These are phyloP conservation scores for Branchinecta sandiegonensis DNA, from an alignment of 2,888 invertebrate species.

Conservation along the genomic window DNA sequence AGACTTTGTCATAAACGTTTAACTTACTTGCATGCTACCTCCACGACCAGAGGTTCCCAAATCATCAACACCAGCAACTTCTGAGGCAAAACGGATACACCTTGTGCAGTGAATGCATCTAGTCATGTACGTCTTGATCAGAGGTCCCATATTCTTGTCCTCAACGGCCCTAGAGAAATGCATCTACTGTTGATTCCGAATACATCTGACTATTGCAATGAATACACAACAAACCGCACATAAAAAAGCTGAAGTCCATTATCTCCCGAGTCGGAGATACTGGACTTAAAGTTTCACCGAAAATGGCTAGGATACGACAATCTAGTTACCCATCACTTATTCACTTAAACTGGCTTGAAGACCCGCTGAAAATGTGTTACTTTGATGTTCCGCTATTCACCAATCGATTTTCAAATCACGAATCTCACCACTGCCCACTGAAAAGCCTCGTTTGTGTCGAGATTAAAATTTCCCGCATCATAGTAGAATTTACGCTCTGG, in stretches of 20 bases:
- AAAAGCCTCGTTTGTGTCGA: too few relatives aligned
- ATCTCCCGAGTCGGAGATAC: neutral
- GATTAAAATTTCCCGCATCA: too few relatives aligned
- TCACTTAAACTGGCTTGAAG: too few relatives aligned
- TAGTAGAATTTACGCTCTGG: too few relatives aligned
- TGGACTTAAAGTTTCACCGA: neutral
- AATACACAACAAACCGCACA: slow-evolving; percentile 15
- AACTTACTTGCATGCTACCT: slow-evolving; percentile 73
- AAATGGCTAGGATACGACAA: too few relatives aligned
- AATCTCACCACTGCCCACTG: too few relatives aligned
- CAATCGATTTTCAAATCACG: too few relatives aligned
- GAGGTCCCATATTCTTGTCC: slow-evolving; percentile 95
- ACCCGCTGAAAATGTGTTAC: too few relatives aligned
- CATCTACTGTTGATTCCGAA: neutral
- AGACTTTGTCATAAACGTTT: neutral
- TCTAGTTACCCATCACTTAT: too few relatives aligned
- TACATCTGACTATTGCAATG: too few relatives aligned
- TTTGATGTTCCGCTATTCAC: too few relatives aligned
- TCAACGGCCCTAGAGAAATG: slow-evolving; percentile 66
- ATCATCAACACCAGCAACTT: slow-evolving; percentile 97
- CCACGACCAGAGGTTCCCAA: slow-evolving; percentile 87
- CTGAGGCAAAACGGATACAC: slow-evolving; percentile 94
- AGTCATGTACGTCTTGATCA: slow-evolving; percentile 98
- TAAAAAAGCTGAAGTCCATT: neutral
- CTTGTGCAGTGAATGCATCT: slow-evolving; percentile 98